Evolutionary conservation across 1,140 invertebrate genomes (phyloP), one percentile per base, ranked within the genome.

Genomic region (Cotesia glomerata): DNA sequence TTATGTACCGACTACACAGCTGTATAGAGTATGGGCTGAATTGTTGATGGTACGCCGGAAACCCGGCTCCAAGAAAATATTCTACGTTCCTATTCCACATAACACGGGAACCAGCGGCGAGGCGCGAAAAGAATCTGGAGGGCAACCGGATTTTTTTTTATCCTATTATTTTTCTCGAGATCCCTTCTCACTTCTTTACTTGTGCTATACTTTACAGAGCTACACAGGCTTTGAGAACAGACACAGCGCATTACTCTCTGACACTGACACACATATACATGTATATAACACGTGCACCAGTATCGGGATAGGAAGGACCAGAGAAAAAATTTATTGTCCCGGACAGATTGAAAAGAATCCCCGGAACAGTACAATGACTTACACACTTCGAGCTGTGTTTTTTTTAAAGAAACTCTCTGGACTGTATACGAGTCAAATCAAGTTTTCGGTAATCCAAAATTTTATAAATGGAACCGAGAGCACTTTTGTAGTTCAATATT

Each of bases 321-420:
- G 61, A 64, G 26, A 45, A 45, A 62, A 71, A 71, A 71, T 71
- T 71, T 71, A 71, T 71, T 58, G 63, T 64, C 70, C 51, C 51
- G 62, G 45, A 45, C 39, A 36, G 32, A 71, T 65, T 39, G 62
- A 45, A 71, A 65, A 71, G 70, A 64, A 71, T 64, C 58, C 59
- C 58, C 58, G 70, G 52, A 64, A 71, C 52, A 52, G 61, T 66
- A 71, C 69, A 71, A 65, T 71, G 70, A 71, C 70, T 71, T 65
- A 71, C 69, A 71, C 56, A 36, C 62, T 11, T 71, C 51, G 26
- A 13, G 63, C 4, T 32, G 26, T 59, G 45, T 45, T 51, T 45
- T 63, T 63, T 49, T 51, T n/a, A 34, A 67, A 52, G 26, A 3
- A 26, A 3, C 26, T 26, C 26, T 26, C 26, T 26, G 1, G 26